These are phyloP conservation scores for Ophonus ardosiacus DNA, from an alignment of 2,888 invertebrate genomes.

Conservation along the genomic window DNA sequence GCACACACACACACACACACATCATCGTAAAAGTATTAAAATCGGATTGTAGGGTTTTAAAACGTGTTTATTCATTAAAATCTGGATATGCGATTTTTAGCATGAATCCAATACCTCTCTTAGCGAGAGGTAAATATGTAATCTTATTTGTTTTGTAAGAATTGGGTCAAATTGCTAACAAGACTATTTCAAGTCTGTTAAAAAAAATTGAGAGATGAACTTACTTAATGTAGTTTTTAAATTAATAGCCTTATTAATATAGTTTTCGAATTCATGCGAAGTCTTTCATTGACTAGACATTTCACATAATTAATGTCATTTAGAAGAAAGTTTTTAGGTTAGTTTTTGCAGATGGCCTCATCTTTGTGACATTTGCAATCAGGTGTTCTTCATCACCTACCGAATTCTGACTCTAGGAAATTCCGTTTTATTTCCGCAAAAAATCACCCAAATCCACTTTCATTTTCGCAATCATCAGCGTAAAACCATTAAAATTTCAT, in stretches of 20 bases:
- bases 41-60: too few relatives aligned
- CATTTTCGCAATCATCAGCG: constrained; percentile 47
- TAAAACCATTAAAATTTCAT: constrained; percentile 51
- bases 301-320: not conserved
- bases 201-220: not conserved
- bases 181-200: too few relatives aligned
- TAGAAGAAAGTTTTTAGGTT: not conserved
- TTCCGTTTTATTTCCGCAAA: constrained; percentile 21
- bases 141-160: too few relatives aligned
- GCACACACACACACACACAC: too few relatives aligned
- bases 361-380: not conserved
- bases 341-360: not conserved
- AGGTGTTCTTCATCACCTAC: not conserved
- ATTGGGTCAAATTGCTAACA: too few relatives aligned
- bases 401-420: constrained; percentile 30
- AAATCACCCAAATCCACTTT: constrained; percentile 46
- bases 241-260: not conserved
- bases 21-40: too few relatives aligned
- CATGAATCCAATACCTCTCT: too few relatives aligned
- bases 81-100: too few relatives aligned
- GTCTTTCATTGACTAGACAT: not conserved
- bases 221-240: not conserved
- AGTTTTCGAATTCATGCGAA: not conserved
- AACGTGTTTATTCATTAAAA: too few relatives aligned
- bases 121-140: too few relatives aligned